These are phyloP conservation scores for Scrobipalpa atriplicella DNA, from an alignment of 2,888 invertebrate genomes.

Conservation along the genomic window DNA sequence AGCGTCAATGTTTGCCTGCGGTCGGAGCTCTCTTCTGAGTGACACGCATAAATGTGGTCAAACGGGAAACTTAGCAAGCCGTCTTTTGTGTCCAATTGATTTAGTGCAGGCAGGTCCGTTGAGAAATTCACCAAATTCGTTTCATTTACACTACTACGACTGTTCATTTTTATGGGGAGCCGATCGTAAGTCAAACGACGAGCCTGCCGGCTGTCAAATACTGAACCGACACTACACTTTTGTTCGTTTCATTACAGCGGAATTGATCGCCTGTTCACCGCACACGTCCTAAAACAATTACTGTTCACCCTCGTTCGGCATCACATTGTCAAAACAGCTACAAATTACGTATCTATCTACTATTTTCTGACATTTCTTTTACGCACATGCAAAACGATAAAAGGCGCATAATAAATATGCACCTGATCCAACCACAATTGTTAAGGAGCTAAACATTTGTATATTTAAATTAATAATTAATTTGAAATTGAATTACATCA, in stretches of 20 bases:
- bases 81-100: constrained; percentile 75
- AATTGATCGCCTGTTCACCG: constrained; percentile 46
- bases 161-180: constrained; percentile 73
- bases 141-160: constrained; percentile 76
- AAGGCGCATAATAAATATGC: constrained; percentile 61
- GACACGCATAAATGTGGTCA: constrained; percentile 89
- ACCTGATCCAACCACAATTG: constrained; percentile 45
- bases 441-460: constrained; percentile 56
- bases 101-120: constrained; percentile 65
- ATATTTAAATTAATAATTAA: constrained; percentile 39
- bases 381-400: constrained; percentile 74
- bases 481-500: constrained; percentile 44
- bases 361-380: constrained; percentile 72
- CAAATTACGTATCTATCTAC: constrained; percentile 55
- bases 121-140: constrained; percentile 78
- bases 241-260: constrained; percentile 70
- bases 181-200: constrained; percentile 63
- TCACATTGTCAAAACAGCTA: constrained; percentile 68
- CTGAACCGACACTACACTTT: constrained; percentile 61
- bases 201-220: constrained; percentile 78
- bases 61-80: constrained; percentile 85
- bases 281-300: constrained; percentile 44
- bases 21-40: constrained; percentile 69
- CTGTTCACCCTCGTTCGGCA: constrained; percentile 46
- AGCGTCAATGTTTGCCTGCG: constrained; percentile 58